phyloP scores from a whole-genome alignment of 1,140 invertebrate species.

The Campodea augens region DNA sequence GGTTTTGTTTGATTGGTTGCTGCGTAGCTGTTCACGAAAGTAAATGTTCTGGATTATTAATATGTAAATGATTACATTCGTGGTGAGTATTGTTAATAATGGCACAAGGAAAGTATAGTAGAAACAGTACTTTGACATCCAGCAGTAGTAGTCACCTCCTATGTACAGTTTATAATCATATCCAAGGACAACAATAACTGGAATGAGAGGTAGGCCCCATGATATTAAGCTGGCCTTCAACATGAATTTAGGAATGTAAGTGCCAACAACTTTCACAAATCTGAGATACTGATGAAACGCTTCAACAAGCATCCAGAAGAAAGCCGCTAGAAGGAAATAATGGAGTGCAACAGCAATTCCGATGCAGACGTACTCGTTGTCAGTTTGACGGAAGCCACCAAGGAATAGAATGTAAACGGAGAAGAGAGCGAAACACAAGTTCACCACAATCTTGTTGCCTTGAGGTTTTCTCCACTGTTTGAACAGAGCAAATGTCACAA shows the following conservation, averaged over 20 bases:
- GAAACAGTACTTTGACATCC: constrained; percentile 24
- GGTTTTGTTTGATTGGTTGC: constrained; percentile 21
- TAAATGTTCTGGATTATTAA: constrained; percentile 22
- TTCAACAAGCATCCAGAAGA: constrained; percentile 30
- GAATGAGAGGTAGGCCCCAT: constrained; percentile 21
- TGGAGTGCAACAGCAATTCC: constrained; percentile 23
- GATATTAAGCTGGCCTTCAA: constrained; percentile 24
- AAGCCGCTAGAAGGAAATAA: constrained; percentile 27
- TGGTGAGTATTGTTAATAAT: constrained; percentile 21
- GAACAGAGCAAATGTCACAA: constrained; percentile 16
- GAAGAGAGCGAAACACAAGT: constrained; percentile 16
- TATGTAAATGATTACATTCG: constrained; percentile 24
- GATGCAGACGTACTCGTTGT: constrained; percentile 11
- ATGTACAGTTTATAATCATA: constrained; percentile 13
- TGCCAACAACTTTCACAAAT: constrained; percentile 27
- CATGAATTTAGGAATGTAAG: constrained; percentile 23
- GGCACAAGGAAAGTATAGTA: constrained; percentile 25
- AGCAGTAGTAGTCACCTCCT: constrained; percentile 18
- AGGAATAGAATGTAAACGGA: constrained; percentile 14
- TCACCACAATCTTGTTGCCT: constrained; percentile 17
- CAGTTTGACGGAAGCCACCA: constrained; percentile 13
- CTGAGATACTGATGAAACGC: constrained; percentile 27
- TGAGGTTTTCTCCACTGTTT: constrained; percentile 16
- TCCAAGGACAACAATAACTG: constrained; percentile 14
- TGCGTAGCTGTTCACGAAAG: constrained; percentile 20